Base-by-base conservation (phyloP, 1,140 invertebrate genomes). In the Drosophila varians region DNA sequence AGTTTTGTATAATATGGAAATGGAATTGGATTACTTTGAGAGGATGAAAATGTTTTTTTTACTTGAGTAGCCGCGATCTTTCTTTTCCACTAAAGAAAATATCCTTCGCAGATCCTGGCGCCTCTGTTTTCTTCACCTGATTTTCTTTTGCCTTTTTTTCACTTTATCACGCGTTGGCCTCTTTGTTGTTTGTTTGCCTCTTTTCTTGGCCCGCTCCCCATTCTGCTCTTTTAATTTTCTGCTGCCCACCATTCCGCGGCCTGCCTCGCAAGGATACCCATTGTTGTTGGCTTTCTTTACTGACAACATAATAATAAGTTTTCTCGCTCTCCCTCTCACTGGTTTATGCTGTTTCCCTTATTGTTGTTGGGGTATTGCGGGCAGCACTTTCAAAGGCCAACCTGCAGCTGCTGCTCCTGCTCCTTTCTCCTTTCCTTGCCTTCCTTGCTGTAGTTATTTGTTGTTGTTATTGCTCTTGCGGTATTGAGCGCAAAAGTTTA, bases 231-330 rank as follows among this genome's bases (percentile, higher is more conserved):
- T 42, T 42, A 42, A 18, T 42, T 42, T 42, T 16, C 16, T 38
- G 14, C 12, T 19, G 28, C 28, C 28, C 28, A n/a, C 5, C 1
- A 26, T 19, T 28, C 18, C 25, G 18, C 9, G n/a, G 48, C 34
- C 34, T 49, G 14, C 23, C 56, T 42, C 43, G 60, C 64, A 28
- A 54, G 45, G 25, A 55, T 26, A 62, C 40, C 40, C 49, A 72
- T 86, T 79, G 72, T 61, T 69, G 43, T 74, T 74, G 66, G 42
- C 57, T 74, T 70, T 69, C 74, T 84, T 77, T 77, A 83, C 82
- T 75, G 76, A 84, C 80, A 84, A 84, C 80, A 84, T 86, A 80
- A 86, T 86, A 86, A 86, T 86, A 86, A 86, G 82, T 87, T 87
- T 80, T 87, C 68, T 53, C 28, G 53, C 51, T 36, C 46, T 51